phyloP scores from a whole-genome alignment of 2,797 vertebrate genomes.

The Callimico goeldii region DNA sequence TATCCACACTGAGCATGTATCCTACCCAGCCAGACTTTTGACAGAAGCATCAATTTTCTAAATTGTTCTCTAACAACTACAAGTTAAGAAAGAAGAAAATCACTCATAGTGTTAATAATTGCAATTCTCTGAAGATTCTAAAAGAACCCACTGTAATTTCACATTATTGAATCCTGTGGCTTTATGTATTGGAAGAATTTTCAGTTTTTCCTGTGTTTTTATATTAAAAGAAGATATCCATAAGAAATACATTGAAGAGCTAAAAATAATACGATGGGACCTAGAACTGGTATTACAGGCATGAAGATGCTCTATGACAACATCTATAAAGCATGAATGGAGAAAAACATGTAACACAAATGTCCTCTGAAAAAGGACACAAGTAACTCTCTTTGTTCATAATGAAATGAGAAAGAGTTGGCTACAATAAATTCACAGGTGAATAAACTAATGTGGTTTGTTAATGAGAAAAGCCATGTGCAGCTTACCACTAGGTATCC shows the following conservation, averaged over 20 bases:
- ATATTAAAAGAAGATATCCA: constrained; percentile 7
- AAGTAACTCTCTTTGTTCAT: not conserved
- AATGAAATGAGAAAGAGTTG: not conserved
- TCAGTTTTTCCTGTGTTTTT: constrained; percentile 2
- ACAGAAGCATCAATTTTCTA: constrained; percentile 82
- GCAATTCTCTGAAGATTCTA: constrained; percentile 72
- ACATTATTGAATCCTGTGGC: constrained; percentile 25
- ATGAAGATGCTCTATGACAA: not conserved
- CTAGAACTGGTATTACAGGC: not conserved
- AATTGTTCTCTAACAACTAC: constrained; percentile 78
- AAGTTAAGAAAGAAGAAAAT: constrained; percentile 78
- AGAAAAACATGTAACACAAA: not conserved
- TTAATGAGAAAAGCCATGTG: not conserved
- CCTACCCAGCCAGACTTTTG: constrained; percentile 77
- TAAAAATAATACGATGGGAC: not conserved
- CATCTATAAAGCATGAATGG: not conserved
- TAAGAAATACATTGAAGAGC: not conserved
- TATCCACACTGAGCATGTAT: constrained; percentile 71
- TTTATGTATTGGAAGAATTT: constrained; percentile 38
- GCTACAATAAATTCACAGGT: not conserved
- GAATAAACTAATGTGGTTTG: not conserved
- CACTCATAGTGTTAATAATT: constrained; percentile 71
- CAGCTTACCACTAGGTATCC: not conserved
- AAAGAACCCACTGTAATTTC: constrained; percentile 54
- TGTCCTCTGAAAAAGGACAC: not conserved